A percentile compares a stretch with the other conserved stretches of the same genome.
These are phyloP conservation scores for Eubucco bourcierii DNA, from an alignment of 2,113 vertebrate genomes.

Conservation along the genomic window DNA sequence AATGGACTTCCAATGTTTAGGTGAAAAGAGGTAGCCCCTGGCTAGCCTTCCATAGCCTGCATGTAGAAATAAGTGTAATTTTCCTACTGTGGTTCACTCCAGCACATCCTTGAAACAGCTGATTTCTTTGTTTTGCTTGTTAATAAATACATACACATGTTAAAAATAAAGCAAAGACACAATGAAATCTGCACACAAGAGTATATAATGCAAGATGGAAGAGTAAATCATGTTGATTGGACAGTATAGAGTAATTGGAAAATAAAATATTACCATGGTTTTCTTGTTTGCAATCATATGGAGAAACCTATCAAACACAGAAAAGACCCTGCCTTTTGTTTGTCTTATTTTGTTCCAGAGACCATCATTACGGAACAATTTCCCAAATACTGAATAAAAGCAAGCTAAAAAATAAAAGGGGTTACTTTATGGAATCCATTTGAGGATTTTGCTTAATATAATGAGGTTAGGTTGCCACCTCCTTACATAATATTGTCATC, in stretches of 20 bases:
- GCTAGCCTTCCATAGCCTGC: neutral
- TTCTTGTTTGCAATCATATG: neutral
- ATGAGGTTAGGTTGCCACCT: neutral
- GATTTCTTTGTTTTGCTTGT: neutral
- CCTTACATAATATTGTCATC: neutral
- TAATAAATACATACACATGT: neutral
- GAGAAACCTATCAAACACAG: neutral
- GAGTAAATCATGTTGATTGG: neutral
- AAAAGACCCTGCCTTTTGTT: neutral
- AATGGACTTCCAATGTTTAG: neutral
- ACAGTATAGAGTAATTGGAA: neutral
- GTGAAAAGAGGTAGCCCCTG: neutral
- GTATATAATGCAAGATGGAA: neutral
- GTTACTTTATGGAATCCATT: neutral
- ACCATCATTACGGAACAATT: neutral
- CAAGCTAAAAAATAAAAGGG: neutral
- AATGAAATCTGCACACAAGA: neutral
- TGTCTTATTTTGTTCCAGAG: neutral
- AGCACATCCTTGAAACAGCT: neutral
- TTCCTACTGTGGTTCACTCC: neutral
- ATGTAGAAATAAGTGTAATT: neutral
- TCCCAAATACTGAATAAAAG: neutral
- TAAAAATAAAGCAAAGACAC: neutral
- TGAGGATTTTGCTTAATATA: neutral
- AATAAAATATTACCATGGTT: neutral